These are phyloP conservation scores for Scarus forsteni DNA, from an alignment of 2,797 vertebrate genomes.

Conservation along the genomic window DNA sequence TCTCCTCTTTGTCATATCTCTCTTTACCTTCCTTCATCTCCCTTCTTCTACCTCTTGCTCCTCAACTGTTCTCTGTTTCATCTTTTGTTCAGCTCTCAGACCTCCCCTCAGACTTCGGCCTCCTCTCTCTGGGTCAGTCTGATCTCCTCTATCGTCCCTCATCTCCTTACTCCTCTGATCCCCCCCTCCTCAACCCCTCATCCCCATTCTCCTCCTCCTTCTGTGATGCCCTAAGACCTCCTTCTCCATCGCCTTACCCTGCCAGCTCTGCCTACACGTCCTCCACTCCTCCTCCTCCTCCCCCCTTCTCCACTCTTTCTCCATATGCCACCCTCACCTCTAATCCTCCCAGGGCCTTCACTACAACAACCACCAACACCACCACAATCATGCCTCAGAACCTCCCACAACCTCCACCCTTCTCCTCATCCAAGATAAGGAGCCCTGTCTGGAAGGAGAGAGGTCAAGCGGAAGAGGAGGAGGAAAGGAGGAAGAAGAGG, in stretches of 20 bases:
- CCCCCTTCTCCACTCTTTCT: constrained; percentile 4
- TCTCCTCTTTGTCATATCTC: no score
- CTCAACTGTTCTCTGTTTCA: neutral
- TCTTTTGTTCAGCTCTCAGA: constrained; percentile 31
- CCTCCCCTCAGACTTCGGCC: constrained; percentile 46
- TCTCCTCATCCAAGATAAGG: constrained; percentile 1
- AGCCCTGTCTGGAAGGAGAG: constrained; percentile 58
- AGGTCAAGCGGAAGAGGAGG: constrained; percentile 9
- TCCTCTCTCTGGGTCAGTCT: constrained; percentile 40
- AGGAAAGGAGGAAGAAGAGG: constrained; percentile 28
- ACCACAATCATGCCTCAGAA: neutral
- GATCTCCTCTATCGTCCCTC: constrained; percentile 29
- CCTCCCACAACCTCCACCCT: neutral
- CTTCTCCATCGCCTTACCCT: constrained; percentile 15
- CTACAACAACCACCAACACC: neutral
- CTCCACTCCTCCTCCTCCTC: constrained; percentile 7
- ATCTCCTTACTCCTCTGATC: constrained; percentile 28
- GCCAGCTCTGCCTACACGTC: constrained; percentile 11
- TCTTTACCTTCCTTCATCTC: neutral
- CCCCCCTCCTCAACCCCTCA: neutral
- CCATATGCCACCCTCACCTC: constrained; percentile 13
- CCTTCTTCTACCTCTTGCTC: neutral
- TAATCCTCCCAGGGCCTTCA: constrained; percentile 9
- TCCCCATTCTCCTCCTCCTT: constrained; percentile 6
- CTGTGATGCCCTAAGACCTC: constrained; percentile 31